These are phyloP conservation scores for Meiosimyza decipiens DNA, from an alignment of 2,888 invertebrate genomes.

Conservation along the genomic window DNA sequence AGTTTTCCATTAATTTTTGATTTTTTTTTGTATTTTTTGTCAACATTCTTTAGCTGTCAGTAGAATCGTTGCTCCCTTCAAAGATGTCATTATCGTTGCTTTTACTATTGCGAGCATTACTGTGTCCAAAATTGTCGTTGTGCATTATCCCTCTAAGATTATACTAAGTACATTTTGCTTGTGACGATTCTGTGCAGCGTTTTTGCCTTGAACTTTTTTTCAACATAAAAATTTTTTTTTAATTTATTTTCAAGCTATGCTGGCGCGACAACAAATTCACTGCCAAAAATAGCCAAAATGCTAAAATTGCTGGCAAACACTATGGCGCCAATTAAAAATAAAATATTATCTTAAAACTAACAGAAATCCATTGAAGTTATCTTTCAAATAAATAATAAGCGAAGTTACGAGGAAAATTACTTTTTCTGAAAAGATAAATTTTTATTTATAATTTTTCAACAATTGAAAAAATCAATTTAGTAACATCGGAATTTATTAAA, in stretches of 20 bases:
- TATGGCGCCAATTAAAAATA: slow-evolving; percentile 36
- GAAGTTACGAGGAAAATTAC: too few relatives aligned
- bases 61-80: slow-evolving; percentile 25
- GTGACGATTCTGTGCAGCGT: slow-evolving; percentile 25
- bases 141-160: too few relatives aligned
- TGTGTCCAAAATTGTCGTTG: too few relatives aligned
- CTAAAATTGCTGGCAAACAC: slow-evolving; percentile 18
- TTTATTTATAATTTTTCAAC: too few relatives aligned
- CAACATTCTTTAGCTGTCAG: background rate
- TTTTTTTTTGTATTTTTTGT: background rate
- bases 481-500: too few relatives aligned
- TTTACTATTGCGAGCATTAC: too few relatives aligned
- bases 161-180: slow-evolving; percentile 12
- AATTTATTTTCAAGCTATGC: background rate
- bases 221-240: too few relatives aligned
- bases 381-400: too few relatives aligned
- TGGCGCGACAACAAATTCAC: slow-evolving; percentile 15
- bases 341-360: slow-evolving; percentile 10
- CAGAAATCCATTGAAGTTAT: too few relatives aligned
- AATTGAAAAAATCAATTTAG: too few relatives aligned
- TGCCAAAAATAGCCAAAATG: slow-evolving; percentile 27
- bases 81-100: background rate
- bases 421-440: too few relatives aligned
- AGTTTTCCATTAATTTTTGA: background rate
- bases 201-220: slow-evolving; percentile 34